These are phyloP conservation scores for Dinoponera quadriceps DNA, from an alignment of 1,140 invertebrate genomes.

Conservation along the genomic window DNA sequence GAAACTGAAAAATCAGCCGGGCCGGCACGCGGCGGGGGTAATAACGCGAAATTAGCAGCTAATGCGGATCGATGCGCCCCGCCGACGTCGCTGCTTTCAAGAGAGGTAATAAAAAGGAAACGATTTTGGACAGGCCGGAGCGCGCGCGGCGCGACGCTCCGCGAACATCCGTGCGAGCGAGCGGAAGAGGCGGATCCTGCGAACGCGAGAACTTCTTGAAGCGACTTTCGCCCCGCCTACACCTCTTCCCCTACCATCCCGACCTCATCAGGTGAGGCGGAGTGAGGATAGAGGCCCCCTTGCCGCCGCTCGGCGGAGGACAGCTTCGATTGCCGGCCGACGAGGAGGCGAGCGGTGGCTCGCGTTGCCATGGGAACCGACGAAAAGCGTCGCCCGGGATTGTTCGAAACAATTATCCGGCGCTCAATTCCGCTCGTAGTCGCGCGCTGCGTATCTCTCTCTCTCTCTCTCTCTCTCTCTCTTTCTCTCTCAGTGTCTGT, in stretches of 20 bases:
- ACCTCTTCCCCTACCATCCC: slow-evolving; percentile 64
- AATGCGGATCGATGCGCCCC: slow-evolving; percentile 83
- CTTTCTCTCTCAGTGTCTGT: slow-evolving; percentile 22
- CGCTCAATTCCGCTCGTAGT: slow-evolving; percentile 83
- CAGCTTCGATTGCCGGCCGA: slow-evolving; percentile 69
- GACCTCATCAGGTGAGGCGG: slow-evolving; percentile 43
- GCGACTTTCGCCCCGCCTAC: slow-evolving; percentile 76
- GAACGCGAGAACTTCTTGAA: slow-evolving; percentile 74
- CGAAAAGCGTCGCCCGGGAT: slow-evolving; percentile 81
- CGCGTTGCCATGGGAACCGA: slow-evolving; percentile 81
- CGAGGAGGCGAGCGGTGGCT: slow-evolving; percentile 64
- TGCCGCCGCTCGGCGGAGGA: slow-evolving; percentile 56
- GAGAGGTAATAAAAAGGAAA: slow-evolving; percentile 85
- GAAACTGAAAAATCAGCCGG: slow-evolving; percentile 81
- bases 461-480: slow-evolving; percentile 35
- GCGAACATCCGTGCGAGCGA: slow-evolving; percentile 48
- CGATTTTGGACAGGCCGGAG: slow-evolving; percentile 72
- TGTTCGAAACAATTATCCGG: slow-evolving; percentile 86
- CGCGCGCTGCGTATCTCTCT: slow-evolving; percentile 61
- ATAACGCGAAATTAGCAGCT: slow-evolving; percentile 84
- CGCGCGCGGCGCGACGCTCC: slow-evolving; percentile 44
- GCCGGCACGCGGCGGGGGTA: slow-evolving; percentile 69
- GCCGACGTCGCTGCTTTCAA: slow-evolving; percentile 78
- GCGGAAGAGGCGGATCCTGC: slow-evolving; percentile 69
- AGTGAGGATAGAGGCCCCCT: slow-evolving; percentile 59